A percentile compares a stretch with the other conserved stretches of the same genome.
Conservation (phyloP, 1,140 invertebrate genomes). For the Lepidurus arcticus region DNA sequence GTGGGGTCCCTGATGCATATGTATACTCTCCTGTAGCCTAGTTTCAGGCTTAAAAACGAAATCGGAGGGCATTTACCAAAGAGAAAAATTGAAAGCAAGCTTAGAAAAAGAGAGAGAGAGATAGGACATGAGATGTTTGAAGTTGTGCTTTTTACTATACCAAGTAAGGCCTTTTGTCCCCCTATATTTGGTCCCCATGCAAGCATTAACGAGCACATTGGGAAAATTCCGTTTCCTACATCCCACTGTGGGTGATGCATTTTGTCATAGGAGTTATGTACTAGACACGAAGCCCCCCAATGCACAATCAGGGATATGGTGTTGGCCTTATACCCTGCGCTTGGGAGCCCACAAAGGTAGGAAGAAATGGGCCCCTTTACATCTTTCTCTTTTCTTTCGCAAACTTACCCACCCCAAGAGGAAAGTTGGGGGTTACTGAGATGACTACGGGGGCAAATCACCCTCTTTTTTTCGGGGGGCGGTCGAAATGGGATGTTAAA, state of each 20-base stretch:
- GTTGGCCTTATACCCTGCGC: conserved; percentile 8
- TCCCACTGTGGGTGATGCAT: conserved; percentile 1
- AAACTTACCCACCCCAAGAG: conserved; percentile 14
- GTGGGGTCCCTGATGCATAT: too few species aligned
- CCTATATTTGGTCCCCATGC: background rate
- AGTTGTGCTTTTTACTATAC: conserved; percentile 17
- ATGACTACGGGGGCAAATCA: conserved; percentile 17
- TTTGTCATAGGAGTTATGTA: conserved; percentile 20
- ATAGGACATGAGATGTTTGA: background rate
- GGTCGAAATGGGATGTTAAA: background rate
- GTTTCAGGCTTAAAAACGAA: background rate
- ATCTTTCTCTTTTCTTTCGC: conserved; percentile 19
- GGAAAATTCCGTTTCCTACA: conserved; percentile 13
- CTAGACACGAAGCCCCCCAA: background rate
- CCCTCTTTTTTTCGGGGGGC: conserved; percentile 12
- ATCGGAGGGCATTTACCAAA: background rate
- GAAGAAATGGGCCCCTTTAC: conserved; percentile 4
- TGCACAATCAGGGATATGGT: background rate
- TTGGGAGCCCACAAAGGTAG: conserved; percentile 2
- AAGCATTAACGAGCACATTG: conserved; percentile 19
- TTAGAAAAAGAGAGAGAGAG: conserved; percentile 10
- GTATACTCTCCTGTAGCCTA: too few species aligned
- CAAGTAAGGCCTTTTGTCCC: background rate
- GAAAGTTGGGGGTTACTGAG: background rate
- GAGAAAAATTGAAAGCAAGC: background rate